Evolutionary conservation across 1,140 invertebrate species (phyloP), one percentile per base, ranked within the genome.

Genomic region (Diachasma alloeum): DNA sequence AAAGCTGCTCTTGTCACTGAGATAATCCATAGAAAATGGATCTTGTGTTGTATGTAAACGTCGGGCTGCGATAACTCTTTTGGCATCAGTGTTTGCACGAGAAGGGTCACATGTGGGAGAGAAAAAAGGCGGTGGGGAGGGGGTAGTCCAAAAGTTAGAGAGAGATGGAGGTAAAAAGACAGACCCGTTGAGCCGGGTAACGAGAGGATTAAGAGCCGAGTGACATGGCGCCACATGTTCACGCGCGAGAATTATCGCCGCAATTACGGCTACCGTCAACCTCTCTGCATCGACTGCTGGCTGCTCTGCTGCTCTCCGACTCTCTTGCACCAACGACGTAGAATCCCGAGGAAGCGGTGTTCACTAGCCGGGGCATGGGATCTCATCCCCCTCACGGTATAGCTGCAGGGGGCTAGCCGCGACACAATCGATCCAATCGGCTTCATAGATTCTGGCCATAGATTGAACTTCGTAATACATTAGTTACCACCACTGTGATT

Each of bases 231-330:
- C 67, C 72, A 78, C 77, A 78, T 78, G 77, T 69, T 74, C 68
- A 74, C 76, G 31, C 44, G 71, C 71, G 72, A 74, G 72, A 78
- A 78, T 78, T 78, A 77, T 77, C 76, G 72, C 63, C 17, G 72
- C 77, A 78, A 78, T 78, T 78, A 78, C 72, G 66, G 72, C 72
- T 53, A 78, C 46, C 63, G 72, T 74, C 77, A 78, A 78, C 56
- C 72, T 72, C 75, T 76, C 75, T 26, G 53, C 53, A 76, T 76
- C 75, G 59, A 26, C 59, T 63, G 24, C 6, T 63, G 59, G 39
- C 24, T 26, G 48, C n/a, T n/a, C 44, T 48, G 44, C 44, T 8
- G n/a, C 6, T 19, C 17, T 53, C 48, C n/a, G 48, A 19, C 59
- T 31, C 59, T 63, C 59, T 63, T 31, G 59, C 24, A 26, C 59